Base-by-base conservation (phyloP, 1,140 invertebrate species). In the Brachystomella parvula region DNA sequence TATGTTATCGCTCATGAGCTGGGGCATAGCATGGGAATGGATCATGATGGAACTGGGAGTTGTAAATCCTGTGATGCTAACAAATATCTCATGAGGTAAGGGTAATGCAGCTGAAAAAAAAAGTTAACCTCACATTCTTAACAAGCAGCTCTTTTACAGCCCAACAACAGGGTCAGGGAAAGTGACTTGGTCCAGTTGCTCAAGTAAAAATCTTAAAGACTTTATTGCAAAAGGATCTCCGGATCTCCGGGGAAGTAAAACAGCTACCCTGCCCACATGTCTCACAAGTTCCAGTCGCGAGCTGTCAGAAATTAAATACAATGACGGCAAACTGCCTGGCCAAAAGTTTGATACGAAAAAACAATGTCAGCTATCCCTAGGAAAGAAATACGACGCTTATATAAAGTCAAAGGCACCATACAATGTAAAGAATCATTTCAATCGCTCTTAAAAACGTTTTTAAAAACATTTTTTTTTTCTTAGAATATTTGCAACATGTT, bases 11-110 rank as follows among this genome's bases (percentile, higher is more conserved):
- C 74, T 24, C 76, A 77, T 66, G 76, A 77, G 64, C 75, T 77
- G 66, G 76, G 76, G n/a, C 76, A 77, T 61, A 76, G 75, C 66
- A 47, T 77, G 30, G 76, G 76, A 15, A 78, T 78, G 76, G 75
- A 78, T 49, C 77, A 78, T 64, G 77, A 78, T 66, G 77, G 77
- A 15, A 59, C 65, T 28, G 75, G 75, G 30, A 74, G 76, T 35
- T 75, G 72, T 30, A 74, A 75, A 44, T 39, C 63, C 3, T 77
- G 76, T 33, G 72, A 77, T 63, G 67, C 68, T 15, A 72, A 75
- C 15, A 74, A 75, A 39, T 77, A 69, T 57, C 71, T 77, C 1
- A 77, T 77, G 76, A 77, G 76, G 0, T 53, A n/a, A n/a, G n/a
- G n/a, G n/a, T n/a, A n/a, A n/a, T n/a, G 30, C 57, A 53, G 6